Conservation (phyloP, 2,797 vertebrate genomes). For the Cetoscarus ocellatus region DNA sequence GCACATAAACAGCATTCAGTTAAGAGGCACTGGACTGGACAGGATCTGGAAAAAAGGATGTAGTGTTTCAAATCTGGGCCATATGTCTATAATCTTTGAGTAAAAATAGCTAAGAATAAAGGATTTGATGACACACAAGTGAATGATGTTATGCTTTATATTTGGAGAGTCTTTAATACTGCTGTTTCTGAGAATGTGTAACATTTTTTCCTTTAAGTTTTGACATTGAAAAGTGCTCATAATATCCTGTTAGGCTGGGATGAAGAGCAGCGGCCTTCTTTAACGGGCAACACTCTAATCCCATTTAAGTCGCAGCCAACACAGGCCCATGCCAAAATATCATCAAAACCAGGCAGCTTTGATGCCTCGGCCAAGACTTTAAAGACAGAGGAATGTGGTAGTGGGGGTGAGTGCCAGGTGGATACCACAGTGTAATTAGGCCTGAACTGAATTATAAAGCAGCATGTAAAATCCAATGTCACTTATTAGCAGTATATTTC, state of each 20-base stretch:
- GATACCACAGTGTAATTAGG: slow-evolving; percentile 82
- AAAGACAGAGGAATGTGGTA: slow-evolving; percentile 84
- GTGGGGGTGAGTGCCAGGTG: slow-evolving; percentile 82
- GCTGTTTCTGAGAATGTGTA: slow-evolving; percentile 39
- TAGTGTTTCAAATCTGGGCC: slow-evolving; percentile 10
- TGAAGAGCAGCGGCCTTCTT: slow-evolving; percentile 75
- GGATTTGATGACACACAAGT: slow-evolving; percentile 9
- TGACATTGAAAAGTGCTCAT: slow-evolving; percentile 72
- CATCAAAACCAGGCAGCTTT: slow-evolving; percentile 84
- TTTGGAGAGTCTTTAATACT: slow-evolving; percentile 10
- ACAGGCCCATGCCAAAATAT: slow-evolving; percentile 79
- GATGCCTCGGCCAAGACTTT: slow-evolving; percentile 83
- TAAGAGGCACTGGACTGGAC: slow-evolving; percentile 20
- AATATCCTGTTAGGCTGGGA: slow-evolving; percentile 76
- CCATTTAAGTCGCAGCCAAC: slow-evolving; percentile 82
- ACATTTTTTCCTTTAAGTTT: slow-evolving; percentile 42
- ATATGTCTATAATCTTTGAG: slow-evolving; percentile 9
- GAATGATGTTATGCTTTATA: slow-evolving; percentile 5
- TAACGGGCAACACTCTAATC: slow-evolving; percentile 79
- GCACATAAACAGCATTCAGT: slow-evolving; percentile 52
- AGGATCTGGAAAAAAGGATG: neutral
- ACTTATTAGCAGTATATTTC: slow-evolving; percentile 71
- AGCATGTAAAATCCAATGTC: slow-evolving; percentile 75
- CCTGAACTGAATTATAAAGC: slow-evolving; percentile 80
- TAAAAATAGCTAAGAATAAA: slow-evolving; percentile 2